A percentile compares a stretch with the other conserved stretches of the same genome.
These are phyloP conservation scores for Brachypteracias leptosomus DNA, from an alignment of 2,113 vertebrate genomes.

Conservation along the genomic window DNA sequence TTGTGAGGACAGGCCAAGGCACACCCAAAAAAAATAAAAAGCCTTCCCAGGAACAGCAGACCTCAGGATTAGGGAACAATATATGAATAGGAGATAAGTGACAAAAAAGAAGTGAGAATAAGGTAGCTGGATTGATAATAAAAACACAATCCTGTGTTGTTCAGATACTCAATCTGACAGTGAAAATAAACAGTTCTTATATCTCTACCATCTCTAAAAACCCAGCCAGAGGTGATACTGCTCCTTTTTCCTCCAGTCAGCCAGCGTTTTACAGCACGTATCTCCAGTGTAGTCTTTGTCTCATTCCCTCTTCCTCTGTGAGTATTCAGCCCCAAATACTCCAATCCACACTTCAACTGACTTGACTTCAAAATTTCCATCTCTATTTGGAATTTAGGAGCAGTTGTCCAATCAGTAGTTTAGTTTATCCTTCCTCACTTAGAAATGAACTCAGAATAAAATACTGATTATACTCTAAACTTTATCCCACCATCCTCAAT, in stretches of 20 bases:
- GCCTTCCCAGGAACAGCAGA: neutral
- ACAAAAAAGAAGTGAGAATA: neutral
- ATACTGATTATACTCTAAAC: neutral
- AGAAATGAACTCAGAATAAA: neutral
- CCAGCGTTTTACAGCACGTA: fast-evolving
- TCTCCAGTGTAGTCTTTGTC: neutral
- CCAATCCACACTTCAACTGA: neutral
- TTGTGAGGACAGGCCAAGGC: neutral
- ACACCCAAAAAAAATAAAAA: neutral
- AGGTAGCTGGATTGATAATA: neutral
- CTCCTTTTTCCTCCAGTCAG: neutral
- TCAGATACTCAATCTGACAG: neutral
- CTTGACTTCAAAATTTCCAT: neutral
- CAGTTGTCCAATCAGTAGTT: neutral
- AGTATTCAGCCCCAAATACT: neutral
- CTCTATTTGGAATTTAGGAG: neutral
- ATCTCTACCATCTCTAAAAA: no score
- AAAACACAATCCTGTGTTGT: neutral
- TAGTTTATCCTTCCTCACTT: neutral
- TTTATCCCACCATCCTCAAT: neutral
- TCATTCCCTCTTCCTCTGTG: neutral
- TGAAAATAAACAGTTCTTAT: neutral
- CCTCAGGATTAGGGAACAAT: neutral
- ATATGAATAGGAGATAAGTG: neutral
- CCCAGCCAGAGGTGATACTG: neutral